Percentiles rank a stretch among this genome's conserved stretches.
Evolutionary conservation across 1,140 invertebrate species (phyloP).

Genomic region (Panagrolaimus sp.): DNA sequence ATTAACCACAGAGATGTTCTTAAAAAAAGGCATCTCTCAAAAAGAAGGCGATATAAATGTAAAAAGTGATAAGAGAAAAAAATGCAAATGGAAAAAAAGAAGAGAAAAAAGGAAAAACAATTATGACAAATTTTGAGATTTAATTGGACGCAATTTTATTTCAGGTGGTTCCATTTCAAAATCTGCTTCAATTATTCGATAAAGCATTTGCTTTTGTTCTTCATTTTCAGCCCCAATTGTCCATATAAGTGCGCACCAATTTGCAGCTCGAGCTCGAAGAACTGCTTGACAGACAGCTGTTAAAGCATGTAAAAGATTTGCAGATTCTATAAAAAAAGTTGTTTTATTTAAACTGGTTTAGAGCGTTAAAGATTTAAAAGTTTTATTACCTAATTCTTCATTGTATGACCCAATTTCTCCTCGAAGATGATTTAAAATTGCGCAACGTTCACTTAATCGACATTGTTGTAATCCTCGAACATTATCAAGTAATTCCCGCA

Average conservation of each 20-base stretch:
- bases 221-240: slow-evolving; percentile 43
- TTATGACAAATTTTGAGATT: background rate
- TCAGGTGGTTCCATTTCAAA: slow-evolving; percentile 52
- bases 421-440: slow-evolving; percentile 51
- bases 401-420: slow-evolving; percentile 51
- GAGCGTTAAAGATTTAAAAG: background rate
- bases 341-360: background rate
- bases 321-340: slow-evolving; percentile 43
- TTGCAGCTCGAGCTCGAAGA: slow-evolving; percentile 46
- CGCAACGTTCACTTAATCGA: slow-evolving; percentile 43
- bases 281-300: slow-evolving; percentile 41
- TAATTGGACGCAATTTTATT: slow-evolving; percentile 46
- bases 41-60: slow-evolving; percentile 9
- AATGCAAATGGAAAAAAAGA: background rate
- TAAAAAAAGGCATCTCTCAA: no score
- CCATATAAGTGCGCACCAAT: slow-evolving; percentile 55
- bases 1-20: no score
- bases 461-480: slow-evolving; percentile 49
- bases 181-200: slow-evolving; percentile 36
- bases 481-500: slow-evolving; percentile 50
- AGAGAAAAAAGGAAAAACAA: background rate
- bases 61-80: background rate
- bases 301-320: slow-evolving; percentile 41
- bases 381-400: slow-evolving; percentile 50
- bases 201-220: slow-evolving; percentile 35